Conservation (phyloP, 2,113 vertebrate species). For the Eulemur macaco region DNA sequence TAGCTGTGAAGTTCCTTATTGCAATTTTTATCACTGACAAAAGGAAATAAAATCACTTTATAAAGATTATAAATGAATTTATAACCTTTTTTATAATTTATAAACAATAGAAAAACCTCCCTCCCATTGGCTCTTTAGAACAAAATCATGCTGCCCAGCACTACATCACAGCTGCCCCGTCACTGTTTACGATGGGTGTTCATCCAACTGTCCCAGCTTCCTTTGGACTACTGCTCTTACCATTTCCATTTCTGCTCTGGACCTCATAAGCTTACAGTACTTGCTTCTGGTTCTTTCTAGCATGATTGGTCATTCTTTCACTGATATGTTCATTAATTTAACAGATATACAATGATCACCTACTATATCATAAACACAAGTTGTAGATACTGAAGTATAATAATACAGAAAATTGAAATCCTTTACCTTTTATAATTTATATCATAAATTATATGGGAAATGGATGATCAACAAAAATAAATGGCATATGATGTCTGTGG, state of each 20-base stretch:
- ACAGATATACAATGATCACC: not conserved
- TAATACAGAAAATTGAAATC: not conserved
- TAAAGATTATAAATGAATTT: not conserved
- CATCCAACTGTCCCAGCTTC: not conserved
- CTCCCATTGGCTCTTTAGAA: not conserved
- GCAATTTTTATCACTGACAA: not conserved
- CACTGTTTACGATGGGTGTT: constrained; percentile 39
- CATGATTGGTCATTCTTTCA: not conserved
- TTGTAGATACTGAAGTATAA: not conserved
- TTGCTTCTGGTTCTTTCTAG: not conserved
- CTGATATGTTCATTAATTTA: not conserved
- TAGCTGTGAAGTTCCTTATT: not conserved
- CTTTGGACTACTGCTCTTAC: not conserved
- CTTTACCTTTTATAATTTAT: not conserved
- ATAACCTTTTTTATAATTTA: not conserved
- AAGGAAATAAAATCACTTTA: constrained; percentile 8
- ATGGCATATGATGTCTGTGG: not conserved
- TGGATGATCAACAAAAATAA: not conserved
- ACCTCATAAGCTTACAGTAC: not conserved
- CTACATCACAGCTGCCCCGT: not conserved
- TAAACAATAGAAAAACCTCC: not conserved
- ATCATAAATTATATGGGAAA: not conserved
- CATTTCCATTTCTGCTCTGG: not conserved
- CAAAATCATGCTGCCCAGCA: not conserved
- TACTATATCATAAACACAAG: not conserved